Evolutionary conservation across 2,888 invertebrate genomes (phyloP), one percentile per base, ranked within the genome.

Genomic region (Coleophora flavipennella): DNA sequence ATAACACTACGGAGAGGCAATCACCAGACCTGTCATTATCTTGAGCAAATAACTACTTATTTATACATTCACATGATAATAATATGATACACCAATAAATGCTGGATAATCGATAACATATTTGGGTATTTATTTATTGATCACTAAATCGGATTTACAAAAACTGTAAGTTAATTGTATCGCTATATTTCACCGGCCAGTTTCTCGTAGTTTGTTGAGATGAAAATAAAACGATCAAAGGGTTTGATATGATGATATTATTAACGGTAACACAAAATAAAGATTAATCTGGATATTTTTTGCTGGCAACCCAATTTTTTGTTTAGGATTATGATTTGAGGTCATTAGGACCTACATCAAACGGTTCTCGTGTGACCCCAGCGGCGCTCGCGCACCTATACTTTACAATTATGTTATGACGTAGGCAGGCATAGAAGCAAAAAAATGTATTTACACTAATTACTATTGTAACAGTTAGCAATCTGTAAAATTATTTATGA

Each of bases 11-110:
- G 63, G 62, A 62, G 63, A 77, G 64, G 63, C 77, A 79, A 81
- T 81, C 79, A 74, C 67, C 65, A 40, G 70, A 70, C 81, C 81
- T 67, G 69, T 80, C 75, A 83, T 83, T 84, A 83, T 67, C 59
- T 58, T 77, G 68, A 74, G 66, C 77, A 81, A 81, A 81, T 81
- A 84, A 78, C 74, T 73, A 72, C 68, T 71, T 71, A 75, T 66
- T 72, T 69, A 71, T 68, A 67, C 59, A 66, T 67, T 65, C 62
- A 58, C 55, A 59, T 62, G 63, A 66, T 53, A 57, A 57, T 67
- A 71, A 78, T 71, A 62, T 51, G 67, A 63, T 67, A 67, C 20
- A 20, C 59, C 63, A 62, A 59, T 60, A 51, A 50, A 60, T 47
- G 51, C 55, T 58, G 57, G 57, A 61, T 54, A 57, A 48, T 53